These are phyloP conservation scores for Himalopsyche tibetana DNA, from an alignment of 2,888 invertebrate genomes.

Conservation along the genomic window DNA sequence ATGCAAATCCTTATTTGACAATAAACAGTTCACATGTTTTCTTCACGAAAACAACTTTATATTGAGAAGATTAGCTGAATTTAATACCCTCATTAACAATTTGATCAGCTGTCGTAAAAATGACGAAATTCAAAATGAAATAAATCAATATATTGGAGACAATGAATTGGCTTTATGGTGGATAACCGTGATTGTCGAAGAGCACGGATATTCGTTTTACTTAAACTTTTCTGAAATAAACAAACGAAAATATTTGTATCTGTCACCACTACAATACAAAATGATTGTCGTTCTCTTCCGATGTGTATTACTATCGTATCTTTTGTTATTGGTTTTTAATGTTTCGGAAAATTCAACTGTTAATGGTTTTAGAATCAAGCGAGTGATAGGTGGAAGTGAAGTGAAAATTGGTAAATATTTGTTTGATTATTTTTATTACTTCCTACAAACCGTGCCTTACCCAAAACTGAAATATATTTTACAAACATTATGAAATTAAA, in stretches of 20 bases:
- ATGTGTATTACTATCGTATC: not conserved
- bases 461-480: too few relatives aligned
- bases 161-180: not conserved
- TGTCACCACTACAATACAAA: not conserved
- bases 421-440: not conserved
- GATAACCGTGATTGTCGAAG: not conserved
- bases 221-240: not conserved
- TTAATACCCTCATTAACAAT: slow-evolving; percentile 8
- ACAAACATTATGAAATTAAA: too few relatives aligned
- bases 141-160: slow-evolving; percentile 42
- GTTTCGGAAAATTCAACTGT: slow-evolving; percentile 18
- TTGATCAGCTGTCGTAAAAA: slow-evolving; percentile 60
- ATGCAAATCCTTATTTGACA: not conserved
- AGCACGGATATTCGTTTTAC: not conserved
- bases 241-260: not conserved
- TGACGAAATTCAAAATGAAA: slow-evolving; percentile 46
- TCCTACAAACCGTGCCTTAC: too few relatives aligned
- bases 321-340: not conserved
- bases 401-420: slow-evolving; percentile 71
- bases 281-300: not conserved
- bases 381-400: slow-evolving; percentile 71
- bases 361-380: slow-evolving; percentile 69
- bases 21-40: not conserved
- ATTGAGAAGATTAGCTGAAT: slow-evolving; percentile 41
- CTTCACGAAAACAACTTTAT: not conserved